A percentile compares a stretch with the other conserved stretches of the same genome.
Conservation (phyloP, 2,797 vertebrate genomes). For the Mallotus villosus region DNA sequence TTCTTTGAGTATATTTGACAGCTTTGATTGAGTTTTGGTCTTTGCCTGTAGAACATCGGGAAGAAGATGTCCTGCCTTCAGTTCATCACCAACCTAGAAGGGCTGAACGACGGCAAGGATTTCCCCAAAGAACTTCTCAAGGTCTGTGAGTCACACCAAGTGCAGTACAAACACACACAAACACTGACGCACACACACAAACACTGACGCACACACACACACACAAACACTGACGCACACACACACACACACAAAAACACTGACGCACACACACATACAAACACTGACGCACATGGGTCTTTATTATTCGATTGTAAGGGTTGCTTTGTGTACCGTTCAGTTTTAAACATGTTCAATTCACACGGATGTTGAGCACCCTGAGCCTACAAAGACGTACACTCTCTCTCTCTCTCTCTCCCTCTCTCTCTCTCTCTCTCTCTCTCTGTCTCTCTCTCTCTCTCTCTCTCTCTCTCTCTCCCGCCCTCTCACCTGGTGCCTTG, state of each 20-base stretch:
- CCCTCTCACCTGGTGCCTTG: background rate
- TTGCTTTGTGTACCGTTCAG: background rate
- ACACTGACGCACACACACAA: slow-evolving; percentile 9
- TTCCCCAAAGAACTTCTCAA: slow-evolving; percentile 95
- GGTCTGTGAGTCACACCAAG: slow-evolving; percentile 67
- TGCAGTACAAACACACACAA: background rate
- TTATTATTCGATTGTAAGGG: background rate
- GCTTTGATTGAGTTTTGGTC: slow-evolving; percentile 8
- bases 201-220: slow-evolving; percentile 5
- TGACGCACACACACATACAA: background rate
- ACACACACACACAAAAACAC: background rate
- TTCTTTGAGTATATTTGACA: background rate
- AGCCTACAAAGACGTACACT: background rate
- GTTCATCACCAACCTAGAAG: slow-evolving; percentile 92
- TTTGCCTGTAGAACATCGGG: slow-evolving; percentile 83
- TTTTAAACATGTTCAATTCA: background rate
- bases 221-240: background rate
- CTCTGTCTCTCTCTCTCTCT: slow-evolving; percentile 5
- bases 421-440: slow-evolving; percentile 20
- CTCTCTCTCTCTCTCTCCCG: slow-evolving; percentile 10
- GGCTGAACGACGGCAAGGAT: slow-evolving; percentile 89
- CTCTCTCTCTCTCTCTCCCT: slow-evolving; percentile 9
- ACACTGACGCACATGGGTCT: background rate
- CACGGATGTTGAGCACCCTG: background rate
- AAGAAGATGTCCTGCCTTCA: slow-evolving; percentile 94